Base-by-base conservation (phyloP, 2,888 invertebrate species). In the Eremobia ochroleuca region DNA sequence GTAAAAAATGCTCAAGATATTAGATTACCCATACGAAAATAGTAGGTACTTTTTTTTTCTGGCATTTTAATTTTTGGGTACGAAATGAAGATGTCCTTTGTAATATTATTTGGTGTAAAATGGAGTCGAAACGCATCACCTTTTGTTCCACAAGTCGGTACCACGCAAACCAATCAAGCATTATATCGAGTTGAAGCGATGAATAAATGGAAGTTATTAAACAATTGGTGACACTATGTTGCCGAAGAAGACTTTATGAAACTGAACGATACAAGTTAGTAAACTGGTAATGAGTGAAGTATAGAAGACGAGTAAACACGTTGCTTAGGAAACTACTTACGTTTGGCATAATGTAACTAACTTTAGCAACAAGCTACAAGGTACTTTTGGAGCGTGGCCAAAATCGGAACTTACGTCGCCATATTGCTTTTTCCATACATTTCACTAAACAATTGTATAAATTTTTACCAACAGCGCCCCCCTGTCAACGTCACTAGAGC, bases 161-260 rank as follows among this genome's bases (percentile, higher is more conserved):
- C 9, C 55, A 58, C 15, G n/a, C 21, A n/a, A 73, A 69, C 34
- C 70, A 70, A 73, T 58, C 71, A 59, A 74, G 21, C 15, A 15
- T 34, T 70, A 21, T 13, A 69, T n/a, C 9, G 13, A 73, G 65
- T 43, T 28, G 15, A 70, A n/a, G 34, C 3, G 5, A 58, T n/a
- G 21, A n/a, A 58, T 43, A 18, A 40, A 69, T 43, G 13, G 59
- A 34, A 43, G 3, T 34, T 34, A n/a, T 70, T 65, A 31, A 58
- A 28, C 4, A 8, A 28, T 4, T 25, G 15, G 15, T 8, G 8
- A 11, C 52, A 4, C 5, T 40, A 28, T 31, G 43, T 46, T 31
- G 21, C 13, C 28, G 46, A 28, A 5, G 25, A 46, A 25, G 31
- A 31, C 21, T 49, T 9, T n/a, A n/a, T 21, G n/a, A 55, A 37